These are phyloP conservation scores for Solea solea DNA, from an alignment of 2,113 vertebrate genomes.

Conservation along the genomic window DNA sequence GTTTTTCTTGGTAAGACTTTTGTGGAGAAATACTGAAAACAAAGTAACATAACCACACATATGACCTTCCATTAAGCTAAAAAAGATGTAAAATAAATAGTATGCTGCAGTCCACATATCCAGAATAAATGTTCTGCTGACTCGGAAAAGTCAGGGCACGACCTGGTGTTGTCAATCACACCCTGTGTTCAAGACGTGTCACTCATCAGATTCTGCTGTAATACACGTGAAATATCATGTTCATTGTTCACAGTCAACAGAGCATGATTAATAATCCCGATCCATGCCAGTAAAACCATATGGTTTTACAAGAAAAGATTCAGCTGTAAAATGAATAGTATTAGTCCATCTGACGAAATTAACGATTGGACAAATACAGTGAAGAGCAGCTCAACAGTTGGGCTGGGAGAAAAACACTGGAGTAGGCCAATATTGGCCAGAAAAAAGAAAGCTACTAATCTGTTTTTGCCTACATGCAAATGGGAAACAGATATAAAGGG, in stretches of 20 bases:
- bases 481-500: slow-evolving; percentile 35
- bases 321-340: slow-evolving; percentile 60
- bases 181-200: slow-evolving; percentile 37
- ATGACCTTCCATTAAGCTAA: background rate
- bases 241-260: slow-evolving; percentile 56
- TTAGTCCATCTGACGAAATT: slow-evolving; percentile 26
- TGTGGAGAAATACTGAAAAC: background rate
- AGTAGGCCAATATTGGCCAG: slow-evolving; percentile 20
- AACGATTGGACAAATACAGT: slow-evolving; percentile 21
- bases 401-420: slow-evolving; percentile 27
- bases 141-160: background rate
- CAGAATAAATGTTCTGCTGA: slow-evolving; percentile 19
- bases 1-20: slow-evolving; percentile 5
- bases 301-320: slow-evolving; percentile 44
- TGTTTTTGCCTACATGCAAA: slow-evolving; percentile 44
- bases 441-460: slow-evolving; percentile 15
- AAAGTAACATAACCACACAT: background rate
- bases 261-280: slow-evolving; percentile 59
- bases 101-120: background rate
- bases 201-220: slow-evolving; percentile 25
- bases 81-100: slow-evolving; percentile 3
- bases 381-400: slow-evolving; percentile 5
- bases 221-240: slow-evolving; percentile 36
- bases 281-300: slow-evolving; percentile 57
- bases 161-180: slow-evolving; percentile 17